Evolutionary conservation across 2,113 vertebrate species (phyloP).

Genomic region (Fregetta grallaria): DNA sequence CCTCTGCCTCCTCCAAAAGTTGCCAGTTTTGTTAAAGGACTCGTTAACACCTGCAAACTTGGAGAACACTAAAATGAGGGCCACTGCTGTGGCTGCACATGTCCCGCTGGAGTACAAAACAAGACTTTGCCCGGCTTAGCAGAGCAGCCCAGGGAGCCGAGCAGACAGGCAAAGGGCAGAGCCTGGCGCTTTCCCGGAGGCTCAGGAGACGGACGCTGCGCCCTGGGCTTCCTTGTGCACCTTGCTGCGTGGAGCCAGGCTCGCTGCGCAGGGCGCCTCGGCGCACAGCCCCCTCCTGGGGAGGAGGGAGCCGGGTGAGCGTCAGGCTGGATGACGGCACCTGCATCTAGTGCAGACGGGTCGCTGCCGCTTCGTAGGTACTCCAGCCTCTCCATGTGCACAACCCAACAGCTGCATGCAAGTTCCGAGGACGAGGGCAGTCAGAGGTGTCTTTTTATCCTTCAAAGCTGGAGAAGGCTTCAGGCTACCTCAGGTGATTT

Average conservation of each 20-base stretch:
- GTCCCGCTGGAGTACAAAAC: not conserved
- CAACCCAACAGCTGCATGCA: rapidly evolving
- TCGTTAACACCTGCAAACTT: not conserved
- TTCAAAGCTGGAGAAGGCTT: not conserved
- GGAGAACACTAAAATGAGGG: not conserved
- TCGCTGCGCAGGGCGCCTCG: rapidly evolving
- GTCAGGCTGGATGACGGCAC: not conserved
- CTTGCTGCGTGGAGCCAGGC: rapidly evolving
- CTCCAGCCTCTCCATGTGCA: not conserved
- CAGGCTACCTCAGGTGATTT: not conserved
- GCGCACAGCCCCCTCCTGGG: not conserved
- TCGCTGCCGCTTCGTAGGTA: not conserved
- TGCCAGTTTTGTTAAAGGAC: not conserved
- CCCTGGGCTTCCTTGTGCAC: not conserved
- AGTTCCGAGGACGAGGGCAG: too few relatives aligned
- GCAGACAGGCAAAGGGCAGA: not conserved
- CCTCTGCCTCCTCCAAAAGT: not conserved
- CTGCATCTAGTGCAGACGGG: not conserved
- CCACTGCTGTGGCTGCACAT: not conserved
- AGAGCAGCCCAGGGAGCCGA: not conserved
- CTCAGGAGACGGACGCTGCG: not conserved
- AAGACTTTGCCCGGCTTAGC: not conserved
- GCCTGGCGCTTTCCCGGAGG: not conserved
- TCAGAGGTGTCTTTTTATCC: not conserved
- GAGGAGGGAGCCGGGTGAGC: not conserved